phyloP scores from a whole-genome alignment of 1,140 invertebrate genomes.

The Zaprionus ornatus region DNA sequence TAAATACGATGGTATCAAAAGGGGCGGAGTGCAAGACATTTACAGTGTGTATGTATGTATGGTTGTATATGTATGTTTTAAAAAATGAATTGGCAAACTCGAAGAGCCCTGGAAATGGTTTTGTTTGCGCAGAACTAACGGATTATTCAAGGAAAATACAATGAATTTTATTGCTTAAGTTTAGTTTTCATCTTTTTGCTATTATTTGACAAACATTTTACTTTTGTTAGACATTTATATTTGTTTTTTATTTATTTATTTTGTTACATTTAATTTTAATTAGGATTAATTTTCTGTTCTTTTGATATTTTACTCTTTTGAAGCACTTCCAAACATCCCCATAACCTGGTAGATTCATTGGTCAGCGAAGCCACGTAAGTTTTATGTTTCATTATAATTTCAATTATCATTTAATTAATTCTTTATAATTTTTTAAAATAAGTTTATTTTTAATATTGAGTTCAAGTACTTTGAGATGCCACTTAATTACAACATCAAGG shows the following conservation, averaged over 20 bases:
- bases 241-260: constrained; percentile 22
- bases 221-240: constrained; percentile 1
- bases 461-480: background rate
- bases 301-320: constrained; percentile 29
- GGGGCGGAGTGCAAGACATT: background rate
- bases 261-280: constrained; percentile 26
- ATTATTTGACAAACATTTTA: background rate
- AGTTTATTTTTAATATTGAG: constrained; percentile 15
- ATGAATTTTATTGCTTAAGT: background rate
- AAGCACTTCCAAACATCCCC: constrained; percentile 58
- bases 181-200: background rate
- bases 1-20: constrained; percentile 51
- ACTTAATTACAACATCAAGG: background rate
- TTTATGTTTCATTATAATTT: constrained; percentile 19
- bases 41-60: background rate
- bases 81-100: background rate
- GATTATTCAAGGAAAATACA: background rate
- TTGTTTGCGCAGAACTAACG: background rate
- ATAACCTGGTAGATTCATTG: constrained; percentile 74
- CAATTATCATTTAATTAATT: background rate
- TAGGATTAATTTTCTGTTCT: background rate
- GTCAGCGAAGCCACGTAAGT: constrained; percentile 81
- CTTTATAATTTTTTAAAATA: constrained; percentile 6
- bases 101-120: background rate
- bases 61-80: background rate